These are phyloP conservation scores for Sebastes hopkinsi DNA, from an alignment of 2,797 vertebrate species.

Conservation along the genomic window DNA sequence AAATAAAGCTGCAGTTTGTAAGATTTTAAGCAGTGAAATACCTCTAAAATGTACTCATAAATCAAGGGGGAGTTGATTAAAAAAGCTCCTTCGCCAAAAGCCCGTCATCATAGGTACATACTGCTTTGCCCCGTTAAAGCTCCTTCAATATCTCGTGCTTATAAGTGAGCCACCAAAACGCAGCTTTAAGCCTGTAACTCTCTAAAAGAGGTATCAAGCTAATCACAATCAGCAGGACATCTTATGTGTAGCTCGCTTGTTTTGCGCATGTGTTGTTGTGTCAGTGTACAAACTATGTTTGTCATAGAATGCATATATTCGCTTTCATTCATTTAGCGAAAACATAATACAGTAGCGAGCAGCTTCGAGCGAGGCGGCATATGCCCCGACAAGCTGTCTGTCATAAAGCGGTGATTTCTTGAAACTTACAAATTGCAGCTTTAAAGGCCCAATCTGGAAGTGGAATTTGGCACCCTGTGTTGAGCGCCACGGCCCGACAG, in stretches of 20 bases:
- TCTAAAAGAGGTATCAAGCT: constrained; percentile 39
- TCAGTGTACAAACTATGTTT: constrained; percentile 68
- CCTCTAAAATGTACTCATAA: constrained; percentile 65
- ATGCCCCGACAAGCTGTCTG: constrained; percentile 67
- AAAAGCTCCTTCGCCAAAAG: constrained; percentile 48
- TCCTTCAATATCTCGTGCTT: constrained; percentile 38
- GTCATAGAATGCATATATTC: constrained; percentile 62
- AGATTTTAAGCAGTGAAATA: constrained; percentile 71
- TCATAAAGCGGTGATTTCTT: constrained; percentile 69
- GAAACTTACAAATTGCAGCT: constrained; percentile 83
- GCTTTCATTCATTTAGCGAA: constrained; percentile 58
- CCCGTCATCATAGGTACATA: constrained; percentile 47
- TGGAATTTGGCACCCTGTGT: constrained; percentile 56
- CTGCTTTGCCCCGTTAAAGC: constrained; percentile 42
- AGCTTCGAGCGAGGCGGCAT: constrained; percentile 57
- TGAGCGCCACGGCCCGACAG: constrained; percentile 53
- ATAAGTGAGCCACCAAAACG: constrained; percentile 37
- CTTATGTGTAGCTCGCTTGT: constrained; percentile 62
- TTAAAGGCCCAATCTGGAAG: constrained; percentile 81
- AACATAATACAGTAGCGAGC: constrained; percentile 59
- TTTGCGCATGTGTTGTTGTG: constrained; percentile 63
- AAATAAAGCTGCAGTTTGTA: constrained; percentile 81
- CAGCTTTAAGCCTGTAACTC: constrained; percentile 65
- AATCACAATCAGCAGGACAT: constrained; percentile 59
- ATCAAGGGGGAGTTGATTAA: constrained; percentile 48